These are phyloP conservation scores for Dendrolimus houi DNA, from an alignment of 2,888 invertebrate species.

Conservation along the genomic window DNA sequence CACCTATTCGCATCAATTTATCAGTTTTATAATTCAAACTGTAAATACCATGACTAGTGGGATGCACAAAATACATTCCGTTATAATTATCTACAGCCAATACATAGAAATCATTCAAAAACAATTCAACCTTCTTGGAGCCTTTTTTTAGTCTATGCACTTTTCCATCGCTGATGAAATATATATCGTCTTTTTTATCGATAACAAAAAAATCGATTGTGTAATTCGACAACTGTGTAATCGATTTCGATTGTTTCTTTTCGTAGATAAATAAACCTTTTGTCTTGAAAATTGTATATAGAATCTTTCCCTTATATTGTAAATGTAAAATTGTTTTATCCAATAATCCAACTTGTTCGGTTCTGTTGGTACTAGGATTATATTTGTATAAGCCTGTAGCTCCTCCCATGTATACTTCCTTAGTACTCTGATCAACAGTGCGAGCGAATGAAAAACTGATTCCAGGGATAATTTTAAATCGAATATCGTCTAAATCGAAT, in stretches of 20 bases:
- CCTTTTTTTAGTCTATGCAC: constrained; percentile 39
- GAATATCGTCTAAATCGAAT: constrained; percentile 39
- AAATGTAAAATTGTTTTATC: constrained; percentile 50
- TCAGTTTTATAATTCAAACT: constrained; percentile 35
- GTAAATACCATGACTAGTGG: constrained; percentile 38
- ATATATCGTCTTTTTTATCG: constrained; percentile 42
- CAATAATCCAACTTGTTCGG: constrained; percentile 26
- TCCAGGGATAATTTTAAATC: constrained; percentile 29
- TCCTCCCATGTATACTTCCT: constrained; percentile 43
- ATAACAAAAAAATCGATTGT: constrained; percentile 50
- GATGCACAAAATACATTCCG: constrained; percentile 42
- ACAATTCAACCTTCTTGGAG: constrained; percentile 25
- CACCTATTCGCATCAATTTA: constrained; percentile 34
- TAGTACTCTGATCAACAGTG: constrained; percentile 38
- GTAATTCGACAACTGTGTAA: constrained; percentile 31
- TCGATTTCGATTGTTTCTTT: constrained; percentile 27
- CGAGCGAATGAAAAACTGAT: constrained; percentile 46
- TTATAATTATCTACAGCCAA: constrained; percentile 39
- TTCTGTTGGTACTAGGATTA: constrained; percentile 26
- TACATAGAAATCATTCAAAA: constrained; percentile 38
- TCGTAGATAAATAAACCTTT: constrained; percentile 36
- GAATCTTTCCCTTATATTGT: constrained; percentile 42
- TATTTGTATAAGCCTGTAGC: constrained; percentile 41
- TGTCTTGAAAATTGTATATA: constrained; percentile 34
- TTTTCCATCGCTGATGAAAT: constrained; percentile 39